These are phyloP conservation scores for Latrodectus geometricus DNA, from an alignment of 1,140 invertebrate genomes.

Conservation along the genomic window DNA sequence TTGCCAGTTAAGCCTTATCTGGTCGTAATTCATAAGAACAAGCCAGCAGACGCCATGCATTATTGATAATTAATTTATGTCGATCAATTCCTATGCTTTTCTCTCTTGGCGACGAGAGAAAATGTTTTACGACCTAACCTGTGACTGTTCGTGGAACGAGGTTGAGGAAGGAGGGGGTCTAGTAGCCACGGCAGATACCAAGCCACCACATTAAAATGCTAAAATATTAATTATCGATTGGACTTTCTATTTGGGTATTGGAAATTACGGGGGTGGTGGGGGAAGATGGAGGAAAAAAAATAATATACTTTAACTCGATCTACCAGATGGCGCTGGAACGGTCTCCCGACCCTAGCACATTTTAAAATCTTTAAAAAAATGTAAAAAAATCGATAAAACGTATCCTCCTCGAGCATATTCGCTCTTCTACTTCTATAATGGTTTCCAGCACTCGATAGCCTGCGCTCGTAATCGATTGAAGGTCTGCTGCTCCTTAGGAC, in stretches of 20 bases:
- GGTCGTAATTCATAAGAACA: too few species aligned
- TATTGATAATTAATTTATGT: too few species aligned
- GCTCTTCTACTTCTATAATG: conserved; percentile 30
- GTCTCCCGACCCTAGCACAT: conserved; percentile 27
- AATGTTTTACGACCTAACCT: too few species aligned
- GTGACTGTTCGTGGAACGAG: too few species aligned
- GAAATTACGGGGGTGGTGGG: background rate
- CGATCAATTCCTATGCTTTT: too few species aligned
- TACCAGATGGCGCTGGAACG: conserved; percentile 39
- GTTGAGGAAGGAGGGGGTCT: too few species aligned
- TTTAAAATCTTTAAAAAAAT: conserved; percentile 56
- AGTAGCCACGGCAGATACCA: too few species aligned
- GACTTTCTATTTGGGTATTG: background rate
- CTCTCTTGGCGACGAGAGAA: too few species aligned
- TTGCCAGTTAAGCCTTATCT: too few species aligned
- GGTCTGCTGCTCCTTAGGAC: background rate
- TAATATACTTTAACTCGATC: conserved; percentile 20
- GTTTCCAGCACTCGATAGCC: conserved; percentile 38
- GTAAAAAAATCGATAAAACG: conserved; percentile 47
- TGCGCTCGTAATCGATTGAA: conserved; percentile 32
- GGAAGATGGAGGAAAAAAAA: background rate
- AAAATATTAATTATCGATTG: conserved; percentile 2
- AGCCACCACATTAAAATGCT: too few species aligned
- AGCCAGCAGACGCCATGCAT: too few species aligned
- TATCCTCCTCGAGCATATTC: background rate